Conservation (phyloP, 1,140 invertebrate genomes). For the Megalonaias nervosa region DNA sequence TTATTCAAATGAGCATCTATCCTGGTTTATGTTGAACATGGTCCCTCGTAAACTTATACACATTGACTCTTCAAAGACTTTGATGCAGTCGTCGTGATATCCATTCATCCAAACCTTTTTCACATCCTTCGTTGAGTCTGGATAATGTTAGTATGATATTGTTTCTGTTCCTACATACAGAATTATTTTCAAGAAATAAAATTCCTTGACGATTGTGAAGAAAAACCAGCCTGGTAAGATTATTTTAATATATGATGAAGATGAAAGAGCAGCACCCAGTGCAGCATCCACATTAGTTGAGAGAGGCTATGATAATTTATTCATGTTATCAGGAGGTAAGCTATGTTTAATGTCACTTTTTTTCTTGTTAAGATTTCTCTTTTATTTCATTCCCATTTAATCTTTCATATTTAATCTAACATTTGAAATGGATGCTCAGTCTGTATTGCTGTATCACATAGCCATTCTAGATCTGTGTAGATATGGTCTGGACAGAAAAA, state of each 20-base stretch:
- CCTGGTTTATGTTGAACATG: no score
- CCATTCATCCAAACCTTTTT: no score
- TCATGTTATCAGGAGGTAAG: slow-evolving; percentile 74
- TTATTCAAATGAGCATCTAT: no score
- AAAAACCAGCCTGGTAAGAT: slow-evolving; percentile 73
- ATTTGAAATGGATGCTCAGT: neutral
- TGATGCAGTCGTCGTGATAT: no score
- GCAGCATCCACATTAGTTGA: slow-evolving; percentile 73
- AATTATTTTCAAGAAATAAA: no score
- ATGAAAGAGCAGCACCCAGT: slow-evolving; percentile 69
- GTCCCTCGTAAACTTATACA: no score
- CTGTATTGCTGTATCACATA: neutral
- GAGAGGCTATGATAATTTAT: slow-evolving; percentile 75
- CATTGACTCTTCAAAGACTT: no score
- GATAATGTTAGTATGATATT: no score
- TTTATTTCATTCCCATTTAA: neutral
- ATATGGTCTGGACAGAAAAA: neutral
- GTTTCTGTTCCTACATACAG: no score
- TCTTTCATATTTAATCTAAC: neutral
- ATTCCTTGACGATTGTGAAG: slow-evolving; percentile 52
- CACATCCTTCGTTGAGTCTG: no score
- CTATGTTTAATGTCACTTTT: neutral
- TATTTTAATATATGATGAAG: slow-evolving; percentile 75
- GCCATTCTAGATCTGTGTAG: neutral
- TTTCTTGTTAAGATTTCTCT: neutral